These are phyloP conservation scores for Copidosoma aretas DNA, from an alignment of 2,888 invertebrate genomes.

Conservation along the genomic window DNA sequence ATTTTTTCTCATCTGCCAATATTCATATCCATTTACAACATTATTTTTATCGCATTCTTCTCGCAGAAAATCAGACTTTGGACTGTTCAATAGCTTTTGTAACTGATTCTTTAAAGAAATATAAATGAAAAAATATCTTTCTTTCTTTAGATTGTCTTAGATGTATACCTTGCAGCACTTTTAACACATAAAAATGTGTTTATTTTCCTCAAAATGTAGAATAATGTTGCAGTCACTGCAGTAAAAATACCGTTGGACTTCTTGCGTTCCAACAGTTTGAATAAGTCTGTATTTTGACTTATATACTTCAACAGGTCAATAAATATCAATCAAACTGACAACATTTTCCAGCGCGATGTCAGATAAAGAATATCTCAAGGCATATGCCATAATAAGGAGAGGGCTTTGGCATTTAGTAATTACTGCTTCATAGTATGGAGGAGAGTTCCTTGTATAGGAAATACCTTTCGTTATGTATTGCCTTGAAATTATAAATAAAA, in stretches of 20 bases:
- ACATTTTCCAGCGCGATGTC: not conserved
- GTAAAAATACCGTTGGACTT: not conserved
- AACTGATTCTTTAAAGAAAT: not conserved
- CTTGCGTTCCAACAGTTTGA: not conserved
- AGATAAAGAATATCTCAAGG: not conserved
- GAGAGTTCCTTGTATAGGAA: no score
- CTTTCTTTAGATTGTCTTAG: not conserved
- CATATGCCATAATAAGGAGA: not conserved
- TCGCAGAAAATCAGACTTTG: not conserved
- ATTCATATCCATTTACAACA: not conserved
- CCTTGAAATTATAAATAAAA: no score
- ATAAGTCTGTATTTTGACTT: not conserved
- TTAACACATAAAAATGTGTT: not conserved
- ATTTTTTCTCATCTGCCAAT: not conserved
- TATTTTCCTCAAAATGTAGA: not conserved
- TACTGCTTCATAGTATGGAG: no score
- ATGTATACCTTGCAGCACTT: not conserved
- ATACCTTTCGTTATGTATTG: no score
- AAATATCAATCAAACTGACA: not conserved
- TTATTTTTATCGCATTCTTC: not conserved
- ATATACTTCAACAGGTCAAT: not conserved
- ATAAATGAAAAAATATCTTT: not conserved
- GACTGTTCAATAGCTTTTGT: not conserved
- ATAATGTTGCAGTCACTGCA: not conserved
- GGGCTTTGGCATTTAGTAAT: not conserved